Evolutionary conservation across 1,140 invertebrate species (phyloP), one percentile per base, ranked within the genome.

Genomic region (Leptoteleia sp.): DNA sequence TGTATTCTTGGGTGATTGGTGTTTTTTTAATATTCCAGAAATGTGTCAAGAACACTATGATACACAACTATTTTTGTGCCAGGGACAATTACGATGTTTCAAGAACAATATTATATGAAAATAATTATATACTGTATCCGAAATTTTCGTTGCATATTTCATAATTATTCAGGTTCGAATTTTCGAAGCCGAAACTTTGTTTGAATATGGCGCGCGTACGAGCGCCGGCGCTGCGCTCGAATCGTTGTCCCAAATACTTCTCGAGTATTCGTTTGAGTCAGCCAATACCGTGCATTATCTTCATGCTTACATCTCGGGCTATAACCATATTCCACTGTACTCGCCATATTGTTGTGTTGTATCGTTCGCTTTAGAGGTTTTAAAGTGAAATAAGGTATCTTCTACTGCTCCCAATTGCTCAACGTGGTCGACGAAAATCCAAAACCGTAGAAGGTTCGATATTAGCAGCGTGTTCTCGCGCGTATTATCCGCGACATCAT

Each of bases 311-410:
- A 80, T 75, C 76, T 80, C 64, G 55, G 37, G 48, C 70, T n/a
- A n/a, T 87, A 84, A 87, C 88, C 87, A 89, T 88, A 89, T 89
- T 89, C 86, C 82, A 87, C 87, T 85, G 88, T 89, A 87, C 88
- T 89, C 88, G 88, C 88, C 88, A 89, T 89, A 89, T 89, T 89
- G 88, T 87, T 89, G 87, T 89, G 85, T 89, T 89, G 87, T 89
- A 89, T 89, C 86, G 85, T 88, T 88, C 79, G 84, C 81, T 80
- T 80, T 85, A 85, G 86, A 86, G 86, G 82, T 88, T 89, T 83
- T 75, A 79, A 83, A 87, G 84, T 84, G 76, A 84, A 85, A 84
- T 84, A 87, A 89, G 86, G 87, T 88, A 89, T 88, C 83, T 81
- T 19, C 65, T 35, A 40, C 47, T 75, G 59, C 64, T 55, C 33